A percentile compares a stretch with the other conserved stretches of the same genome.
Conservation (phyloP, 2,888 invertebrate species). For the Epinotia demarniana region DNA sequence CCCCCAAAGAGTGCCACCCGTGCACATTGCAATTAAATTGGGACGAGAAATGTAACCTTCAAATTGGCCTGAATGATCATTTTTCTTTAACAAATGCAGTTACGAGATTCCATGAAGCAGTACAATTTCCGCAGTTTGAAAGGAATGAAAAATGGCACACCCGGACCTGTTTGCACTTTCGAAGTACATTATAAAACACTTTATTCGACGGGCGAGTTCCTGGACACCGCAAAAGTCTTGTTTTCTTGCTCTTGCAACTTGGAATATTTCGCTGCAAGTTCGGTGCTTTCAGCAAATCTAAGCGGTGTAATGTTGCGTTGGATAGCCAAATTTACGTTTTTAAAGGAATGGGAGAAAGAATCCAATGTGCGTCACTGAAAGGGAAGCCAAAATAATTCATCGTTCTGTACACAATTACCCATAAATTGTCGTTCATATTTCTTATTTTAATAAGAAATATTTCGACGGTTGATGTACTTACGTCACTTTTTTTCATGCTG, state of each 20-base stretch:
- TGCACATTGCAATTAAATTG: not conserved
- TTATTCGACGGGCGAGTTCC: slow-evolving; percentile 27
- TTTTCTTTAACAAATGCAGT: slow-evolving; percentile 42
- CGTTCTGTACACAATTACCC: no score
- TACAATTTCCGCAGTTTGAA: slow-evolving; percentile 43
- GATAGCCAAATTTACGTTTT: slow-evolving; percentile 1
- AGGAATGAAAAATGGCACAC: slow-evolving; percentile 42
- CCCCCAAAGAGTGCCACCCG: no score
- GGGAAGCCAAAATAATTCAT: no score
- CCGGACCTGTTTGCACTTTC: slow-evolving; percentile 41
- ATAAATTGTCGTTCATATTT: no score
- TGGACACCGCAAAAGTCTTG: slow-evolving; percentile 20
- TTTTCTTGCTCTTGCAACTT: slow-evolving; percentile 12
- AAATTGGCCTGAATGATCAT: slow-evolving; percentile 38
- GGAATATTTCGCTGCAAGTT: slow-evolving; percentile 2
- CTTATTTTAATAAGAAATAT: no score
- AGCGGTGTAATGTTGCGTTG: not conserved
- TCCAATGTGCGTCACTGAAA: not conserved
- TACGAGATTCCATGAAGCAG: slow-evolving; percentile 41
- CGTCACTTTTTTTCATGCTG: no score
- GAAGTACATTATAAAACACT: slow-evolving; percentile 34
- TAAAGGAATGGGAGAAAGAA: not conserved
- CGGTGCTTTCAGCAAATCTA: not conserved
- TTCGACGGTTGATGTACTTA: no score
- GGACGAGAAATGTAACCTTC: not conserved